These are phyloP conservation scores for Psilopsiagon aymara DNA, from an alignment of 2,113 vertebrate species.

Conservation along the genomic window DNA sequence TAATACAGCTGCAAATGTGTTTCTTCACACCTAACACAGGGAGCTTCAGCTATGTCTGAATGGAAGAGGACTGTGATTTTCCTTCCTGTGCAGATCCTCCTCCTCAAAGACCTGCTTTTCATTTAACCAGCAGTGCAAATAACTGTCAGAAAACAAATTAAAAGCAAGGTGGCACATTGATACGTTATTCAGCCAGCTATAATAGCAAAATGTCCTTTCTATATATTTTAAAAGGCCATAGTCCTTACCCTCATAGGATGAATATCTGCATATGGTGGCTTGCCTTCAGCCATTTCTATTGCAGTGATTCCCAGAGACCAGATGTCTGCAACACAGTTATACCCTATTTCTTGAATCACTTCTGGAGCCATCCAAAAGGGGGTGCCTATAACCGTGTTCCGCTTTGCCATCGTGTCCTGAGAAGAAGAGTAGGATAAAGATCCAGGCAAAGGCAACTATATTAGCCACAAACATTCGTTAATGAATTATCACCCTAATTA, in stretches of 20 bases:
- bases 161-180: not conserved
- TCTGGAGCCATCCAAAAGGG: slow-evolving; percentile 98
- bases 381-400: slow-evolving; percentile 95
- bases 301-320: slow-evolving; percentile 96
- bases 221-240: not conserved
- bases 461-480: not conserved
- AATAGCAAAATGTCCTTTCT: not conserved
- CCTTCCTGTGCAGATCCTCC: not conserved
- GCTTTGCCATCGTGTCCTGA: slow-evolving; percentile 96
- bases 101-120: not conserved
- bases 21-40: not conserved
- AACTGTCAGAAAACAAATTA: not conserved
- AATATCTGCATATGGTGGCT: slow-evolving; percentile 94
- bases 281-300: slow-evolving; percentile 96
- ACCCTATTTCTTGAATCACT: slow-evolving; percentile 96
- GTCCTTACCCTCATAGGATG: slow-evolving; percentile 92
- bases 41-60: not conserved
- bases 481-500: not conserved
- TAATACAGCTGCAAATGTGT: not conserved
- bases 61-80: not conserved
- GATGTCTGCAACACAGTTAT: slow-evolving; percentile 95
- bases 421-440: not conserved
- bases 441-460: not conserved
- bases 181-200: not conserved
- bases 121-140: not conserved